Conservation (phyloP, 2,797 vertebrate species). For the Danio tinwini region DNA sequence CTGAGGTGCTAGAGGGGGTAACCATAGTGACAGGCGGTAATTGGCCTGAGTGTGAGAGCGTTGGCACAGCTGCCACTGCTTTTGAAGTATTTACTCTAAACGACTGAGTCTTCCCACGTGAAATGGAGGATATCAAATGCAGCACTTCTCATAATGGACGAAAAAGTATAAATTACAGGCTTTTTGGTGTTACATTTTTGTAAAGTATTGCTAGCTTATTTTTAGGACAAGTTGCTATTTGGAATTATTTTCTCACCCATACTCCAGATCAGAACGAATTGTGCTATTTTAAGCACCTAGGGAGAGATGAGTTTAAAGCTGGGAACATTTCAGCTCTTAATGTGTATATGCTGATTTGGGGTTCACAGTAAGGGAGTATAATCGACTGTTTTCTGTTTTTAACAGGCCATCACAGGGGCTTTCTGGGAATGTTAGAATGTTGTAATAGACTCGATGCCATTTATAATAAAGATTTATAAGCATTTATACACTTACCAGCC, state of each 20-base stretch:
- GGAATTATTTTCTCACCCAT: background rate
- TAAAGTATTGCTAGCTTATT: conserved; percentile 35
- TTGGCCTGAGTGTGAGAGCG: conserved; percentile 62
- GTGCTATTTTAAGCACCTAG: conserved; percentile 32
- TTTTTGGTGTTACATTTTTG: conserved; percentile 48
- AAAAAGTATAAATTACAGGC: conserved; percentile 52
- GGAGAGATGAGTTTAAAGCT: conserved; percentile 9
- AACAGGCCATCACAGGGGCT: background rate
- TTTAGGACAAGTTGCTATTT: conserved; percentile 38
- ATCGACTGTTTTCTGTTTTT: background rate
- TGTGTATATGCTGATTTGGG: background rate
- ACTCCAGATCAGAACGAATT: conserved; percentile 25
- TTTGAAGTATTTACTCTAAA: conserved; percentile 71
- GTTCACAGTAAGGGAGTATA: background rate
- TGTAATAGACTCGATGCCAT: background rate
- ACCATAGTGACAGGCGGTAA: conserved; percentile 71
- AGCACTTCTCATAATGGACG: conserved; percentile 54
- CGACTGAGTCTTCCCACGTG: conserved; percentile 53
- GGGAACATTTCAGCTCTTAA: conserved; percentile 17
- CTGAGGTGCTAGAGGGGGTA: conserved; percentile 66
- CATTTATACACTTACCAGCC: too few species aligned
- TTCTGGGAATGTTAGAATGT: background rate
- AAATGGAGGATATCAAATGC: conserved; percentile 58
- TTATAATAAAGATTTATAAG: background rate
- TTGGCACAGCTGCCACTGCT: conserved; percentile 63